A percentile compares a stretch with the other conserved stretches of the same genome.
Conservation (phyloP, 2,113 vertebrate genomes). For the Notothenia coriiceps region DNA sequence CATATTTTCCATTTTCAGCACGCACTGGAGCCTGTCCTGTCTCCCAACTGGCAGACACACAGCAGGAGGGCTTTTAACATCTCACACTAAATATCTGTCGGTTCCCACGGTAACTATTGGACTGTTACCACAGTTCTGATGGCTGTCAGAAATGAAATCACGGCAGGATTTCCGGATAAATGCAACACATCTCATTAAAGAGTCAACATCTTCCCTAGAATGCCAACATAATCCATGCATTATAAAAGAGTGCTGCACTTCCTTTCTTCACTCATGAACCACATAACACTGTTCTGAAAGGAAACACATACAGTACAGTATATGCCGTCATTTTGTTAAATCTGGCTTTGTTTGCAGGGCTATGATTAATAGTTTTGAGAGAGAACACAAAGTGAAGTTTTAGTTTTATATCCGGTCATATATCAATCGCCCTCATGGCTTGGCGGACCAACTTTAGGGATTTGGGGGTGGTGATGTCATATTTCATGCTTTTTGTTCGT, state of each 20-base stretch:
- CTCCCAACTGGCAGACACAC: conserved; percentile 72
- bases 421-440: conserved; percentile 27
- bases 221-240: not conserved
- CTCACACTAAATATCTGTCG: conserved; percentile 59
- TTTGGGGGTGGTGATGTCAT: conserved; percentile 71
- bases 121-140: conserved; percentile 18
- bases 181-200: not conserved
- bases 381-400: conserved; percentile 7
- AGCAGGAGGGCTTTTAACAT: conserved; percentile 74
- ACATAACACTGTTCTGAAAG: not conserved
- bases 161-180: conserved; percentile 5
- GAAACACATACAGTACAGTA: not conserved
- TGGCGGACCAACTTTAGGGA: conserved; percentile 8
- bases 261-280: not conserved
- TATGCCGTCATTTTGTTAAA: not conserved
- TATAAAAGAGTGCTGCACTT: not conserved
- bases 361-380: conserved; percentile 6
- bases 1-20: conserved; percentile 81
- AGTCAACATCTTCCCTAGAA: conserved; percentile 3
- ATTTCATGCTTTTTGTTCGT: conserved; percentile 52
- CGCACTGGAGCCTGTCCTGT: conserved; percentile 67
- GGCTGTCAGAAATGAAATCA: conserved; percentile 9
- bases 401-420: conserved; percentile 32
- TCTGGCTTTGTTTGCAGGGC: not conserved
- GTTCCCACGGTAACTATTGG: conserved; percentile 75